Conservation (phyloP, 2,888 invertebrate species). For the Diachrysia chrysitis region DNA sequence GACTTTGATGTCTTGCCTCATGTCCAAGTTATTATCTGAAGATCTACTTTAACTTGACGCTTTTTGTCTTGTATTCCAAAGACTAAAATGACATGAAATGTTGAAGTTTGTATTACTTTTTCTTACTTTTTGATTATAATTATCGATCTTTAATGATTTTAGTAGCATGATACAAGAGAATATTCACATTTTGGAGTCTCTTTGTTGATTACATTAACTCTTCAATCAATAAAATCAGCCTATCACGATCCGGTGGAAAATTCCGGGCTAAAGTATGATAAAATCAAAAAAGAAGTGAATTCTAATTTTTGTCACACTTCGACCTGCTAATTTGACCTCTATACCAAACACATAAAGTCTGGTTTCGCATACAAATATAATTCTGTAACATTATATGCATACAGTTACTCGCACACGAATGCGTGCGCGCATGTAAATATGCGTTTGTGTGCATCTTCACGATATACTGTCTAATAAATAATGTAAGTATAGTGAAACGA, state of each 20-base stretch:
- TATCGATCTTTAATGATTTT: no score
- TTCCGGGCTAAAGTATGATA: no score
- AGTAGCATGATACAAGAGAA: no score
- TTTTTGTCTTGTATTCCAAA: conserved; percentile 4
- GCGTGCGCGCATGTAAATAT: not conserved
- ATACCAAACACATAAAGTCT: conserved; percentile 19
- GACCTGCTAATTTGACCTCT: conserved; percentile 37
- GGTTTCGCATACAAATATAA: conserved; percentile 40
- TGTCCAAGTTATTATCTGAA: not conserved
- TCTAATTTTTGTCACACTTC: conserved; percentile 37
- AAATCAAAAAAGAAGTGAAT: no score
- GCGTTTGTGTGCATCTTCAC: conserved; percentile 10
- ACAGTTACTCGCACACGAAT: conserved; percentile 9
- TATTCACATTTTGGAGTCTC: no score
- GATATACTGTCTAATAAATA: conserved; percentile 51
- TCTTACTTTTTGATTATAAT: not conserved
- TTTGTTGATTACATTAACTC: no score
- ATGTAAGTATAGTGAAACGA: conserved; percentile 52
- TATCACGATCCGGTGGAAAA: no score
- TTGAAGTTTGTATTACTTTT: not conserved
- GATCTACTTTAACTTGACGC: not conserved
- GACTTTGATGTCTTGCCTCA: not conserved
- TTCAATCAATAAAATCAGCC: no score
- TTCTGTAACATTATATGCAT: conserved; percentile 18
- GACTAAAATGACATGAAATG: not conserved